Conservation (phyloP, 2,888 invertebrate genomes). For the Caenorhabditis uteleia region DNA sequence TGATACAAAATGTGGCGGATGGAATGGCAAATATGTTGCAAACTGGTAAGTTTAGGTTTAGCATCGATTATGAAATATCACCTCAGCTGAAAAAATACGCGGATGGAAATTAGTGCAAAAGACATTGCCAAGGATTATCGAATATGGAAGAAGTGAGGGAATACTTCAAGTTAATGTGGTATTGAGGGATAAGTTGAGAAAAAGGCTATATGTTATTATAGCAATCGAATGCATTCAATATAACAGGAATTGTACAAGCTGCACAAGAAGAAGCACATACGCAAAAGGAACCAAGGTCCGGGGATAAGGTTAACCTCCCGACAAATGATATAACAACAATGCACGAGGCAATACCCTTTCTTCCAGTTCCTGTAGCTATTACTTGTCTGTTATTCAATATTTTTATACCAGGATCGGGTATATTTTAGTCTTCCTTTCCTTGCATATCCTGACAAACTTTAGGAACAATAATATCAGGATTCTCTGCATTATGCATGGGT, state of each 20-base stretch:
- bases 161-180: constrained; percentile 57
- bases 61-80: not conserved
- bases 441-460: not conserved
- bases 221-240: constrained; percentile 55
- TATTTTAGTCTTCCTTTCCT: constrained; percentile 17
- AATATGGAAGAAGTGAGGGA: constrained; percentile 68
- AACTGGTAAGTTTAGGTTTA: constrained; percentile 25
- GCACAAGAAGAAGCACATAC: constrained; percentile 67
- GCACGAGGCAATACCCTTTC: constrained; percentile 88
- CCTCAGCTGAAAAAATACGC: constrained; percentile 48
- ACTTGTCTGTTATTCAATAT: constrained; percentile 83
- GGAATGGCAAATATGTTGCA: constrained; percentile 58
- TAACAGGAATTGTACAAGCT: constrained; percentile 64
- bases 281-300: constrained; percentile 60
- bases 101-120: constrained; percentile 68
- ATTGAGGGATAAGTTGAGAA: too few species aligned
- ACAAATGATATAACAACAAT: constrained; percentile 78
- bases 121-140: constrained; percentile 61
- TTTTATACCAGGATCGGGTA: constrained; percentile 82
- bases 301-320: constrained; percentile 66
- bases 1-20: constrained; percentile 61
- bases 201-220: too few species aligned
- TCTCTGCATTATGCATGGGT: constrained; percentile 86
- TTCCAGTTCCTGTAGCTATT: constrained; percentile 85
- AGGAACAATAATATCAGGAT: constrained; percentile 76